Conservation (phyloP, 2,797 vertebrate genomes). For the Enteromius afrohamiltoni region DNA sequence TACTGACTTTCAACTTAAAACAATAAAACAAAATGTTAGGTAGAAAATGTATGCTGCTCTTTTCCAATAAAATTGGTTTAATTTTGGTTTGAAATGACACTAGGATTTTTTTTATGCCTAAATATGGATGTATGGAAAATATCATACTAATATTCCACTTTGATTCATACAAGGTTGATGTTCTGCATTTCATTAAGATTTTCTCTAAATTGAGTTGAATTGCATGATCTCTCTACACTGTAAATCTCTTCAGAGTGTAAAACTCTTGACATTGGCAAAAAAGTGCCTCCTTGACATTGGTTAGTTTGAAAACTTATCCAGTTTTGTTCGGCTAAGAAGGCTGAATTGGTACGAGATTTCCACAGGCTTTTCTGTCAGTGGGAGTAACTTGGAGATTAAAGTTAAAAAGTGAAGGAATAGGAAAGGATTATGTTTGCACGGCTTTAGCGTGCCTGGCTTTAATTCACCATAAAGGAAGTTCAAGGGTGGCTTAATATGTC, state of each 20-base stretch:
- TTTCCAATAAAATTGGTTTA: background rate
- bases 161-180: too few species aligned
- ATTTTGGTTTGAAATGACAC: background rate
- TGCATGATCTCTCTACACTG: background rate
- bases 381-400: slow-evolving; percentile 46
- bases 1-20: background rate
- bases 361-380: slow-evolving; percentile 26
- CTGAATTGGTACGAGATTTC: slow-evolving; percentile 43
- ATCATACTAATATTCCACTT: background rate
- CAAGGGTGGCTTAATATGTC: slow-evolving; percentile 11
- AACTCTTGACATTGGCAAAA: too few species aligned
- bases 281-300: slow-evolving; percentile 4
- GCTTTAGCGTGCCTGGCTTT: slow-evolving; percentile 22
- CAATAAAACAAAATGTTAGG: too few species aligned
- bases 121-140: background rate
- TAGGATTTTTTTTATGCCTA: background rate
- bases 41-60: background rate
- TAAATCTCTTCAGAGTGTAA: slow-evolving; percentile 19
- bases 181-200: background rate
- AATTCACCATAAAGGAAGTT: slow-evolving; percentile 12
- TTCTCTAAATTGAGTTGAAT: background rate
- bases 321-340: slow-evolving; percentile 25
- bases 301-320: slow-evolving; percentile 33
- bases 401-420: slow-evolving; percentile 32
- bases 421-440: slow-evolving; percentile 46